Base-by-base conservation (phyloP, 2,888 invertebrate species). In the Pediacus dermestoides region DNA sequence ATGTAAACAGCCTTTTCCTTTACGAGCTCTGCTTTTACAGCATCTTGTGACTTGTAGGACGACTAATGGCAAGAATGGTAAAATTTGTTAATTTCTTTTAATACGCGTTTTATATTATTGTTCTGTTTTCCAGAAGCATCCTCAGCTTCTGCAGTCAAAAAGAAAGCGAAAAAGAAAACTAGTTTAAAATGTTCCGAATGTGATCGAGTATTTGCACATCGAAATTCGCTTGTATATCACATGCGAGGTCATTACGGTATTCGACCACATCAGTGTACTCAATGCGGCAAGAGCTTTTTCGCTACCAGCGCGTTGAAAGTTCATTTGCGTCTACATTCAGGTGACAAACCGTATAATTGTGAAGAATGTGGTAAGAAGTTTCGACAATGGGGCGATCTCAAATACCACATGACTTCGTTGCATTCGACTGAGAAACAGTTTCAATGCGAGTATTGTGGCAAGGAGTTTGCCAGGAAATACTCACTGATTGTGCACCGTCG, bases 371-470 rank as follows among this genome's bases (percentile, higher is more conserved):
- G 82, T 1, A 76, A 82, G 2, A 77, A 81, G 55, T 91, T 91
- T 68, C 75, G 90, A 0, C 90, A 90, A 64, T 88, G 88, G 86
- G 88, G 89, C 39, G 91, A 91, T 64, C 74, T 91, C 32, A 88
- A 88, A 58, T 89, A 90, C 64, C 91, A 92, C 69, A 80, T 81
- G 41, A 82, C 82, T 16, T 90, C 90, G 2, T 75, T 88, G 45
- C 91, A 91, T 63, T 85, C 87, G 4, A 80, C 81, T 27, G 76
- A 86, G 67, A 88, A 88, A 66, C 80, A 83, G 49, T 88, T 84
- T 64, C 89, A 90, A 60, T 91, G 91, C 64, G 90, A 90, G 60
- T 91, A 84, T 63, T 91, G 91, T 62, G 85, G 83, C 36, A 91
- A 91, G 61, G 85, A 88, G 60, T 92, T 91, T 69, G 88, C 90